A percentile compares a stretch with the other conserved stretches of the same genome.
Evolutionary conservation across 1,140 invertebrate genomes (phyloP).

Genomic region (Asbolus verrucosus): DNA sequence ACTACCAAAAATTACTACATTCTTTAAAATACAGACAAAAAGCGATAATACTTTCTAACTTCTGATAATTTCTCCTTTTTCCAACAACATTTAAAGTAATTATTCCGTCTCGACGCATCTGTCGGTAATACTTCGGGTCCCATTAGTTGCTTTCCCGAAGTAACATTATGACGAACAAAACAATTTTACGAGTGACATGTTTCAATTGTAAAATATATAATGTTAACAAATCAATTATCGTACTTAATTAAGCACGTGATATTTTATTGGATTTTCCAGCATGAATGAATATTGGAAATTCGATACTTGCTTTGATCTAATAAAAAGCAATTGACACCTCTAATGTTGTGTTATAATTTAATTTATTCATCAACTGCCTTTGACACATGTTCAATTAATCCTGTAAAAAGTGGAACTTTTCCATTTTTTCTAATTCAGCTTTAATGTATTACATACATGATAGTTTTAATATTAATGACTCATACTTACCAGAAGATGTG

Average conservation of each 20-base stretch:
- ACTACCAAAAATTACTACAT: no score
- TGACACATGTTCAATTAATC: background rate
- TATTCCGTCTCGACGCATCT: no score
- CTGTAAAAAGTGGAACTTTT: background rate
- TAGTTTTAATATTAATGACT: background rate
- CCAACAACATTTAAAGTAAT: no score
- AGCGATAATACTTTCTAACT: no score
- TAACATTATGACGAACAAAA: no score
- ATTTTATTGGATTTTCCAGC: conserved; percentile 1
- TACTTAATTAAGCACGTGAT: background rate
- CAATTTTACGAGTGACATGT: background rate
- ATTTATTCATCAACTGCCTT: background rate
- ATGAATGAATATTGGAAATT: conserved; percentile 2
- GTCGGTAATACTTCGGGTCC: no score
- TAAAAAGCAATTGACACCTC: conserved; percentile 10
- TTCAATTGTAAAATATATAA: no score
- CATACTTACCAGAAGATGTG: background rate
- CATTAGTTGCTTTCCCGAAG: no score
- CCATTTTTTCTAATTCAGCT: no score
- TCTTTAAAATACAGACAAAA: no score
- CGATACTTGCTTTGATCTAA: conserved; percentile 13
- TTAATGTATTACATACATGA: no score
- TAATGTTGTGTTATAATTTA: conserved; percentile 18
- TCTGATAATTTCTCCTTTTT: no score
- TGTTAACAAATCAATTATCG: background rate